Evolutionary conservation across 30 jellyfish, hydroid and myxozoan genomes (phyloP).

Genomic region (Catostylus mosaicus): DNA sequence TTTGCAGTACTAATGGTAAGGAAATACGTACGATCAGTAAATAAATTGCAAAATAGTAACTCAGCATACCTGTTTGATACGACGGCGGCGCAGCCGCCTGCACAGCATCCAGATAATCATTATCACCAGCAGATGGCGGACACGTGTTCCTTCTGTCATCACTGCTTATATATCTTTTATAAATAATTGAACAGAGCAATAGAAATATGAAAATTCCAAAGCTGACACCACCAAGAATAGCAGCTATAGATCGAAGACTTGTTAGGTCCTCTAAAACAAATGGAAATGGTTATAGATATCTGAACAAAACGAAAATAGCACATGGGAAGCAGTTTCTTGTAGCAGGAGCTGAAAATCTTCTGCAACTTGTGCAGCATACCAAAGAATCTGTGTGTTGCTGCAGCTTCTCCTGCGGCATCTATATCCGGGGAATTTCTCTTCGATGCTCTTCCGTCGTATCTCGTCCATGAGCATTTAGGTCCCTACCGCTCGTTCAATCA

Average conservation of each 20-base stretch:
- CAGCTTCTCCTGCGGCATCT: too few species aligned
- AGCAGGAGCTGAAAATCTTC: too few species aligned
- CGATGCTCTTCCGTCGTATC: too few species aligned
- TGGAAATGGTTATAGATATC: not conserved
- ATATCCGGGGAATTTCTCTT: too few species aligned
- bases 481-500: too few species aligned
- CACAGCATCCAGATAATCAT: slow-evolving; percentile 79
- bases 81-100: slow-evolving; percentile 99
- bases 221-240: slow-evolving; percentile 95
- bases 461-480: too few species aligned
- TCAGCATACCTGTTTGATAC: slow-evolving; percentile 76
- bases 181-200: slow-evolving; percentile 84
- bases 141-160: slow-evolving; percentile 45
- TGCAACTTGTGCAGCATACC: too few species aligned
- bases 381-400: too few species aligned
- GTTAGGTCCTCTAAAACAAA: slow-evolving; percentile 64
- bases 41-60: slow-evolving; percentile 8
- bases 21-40: slow-evolving; percentile 73
- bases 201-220: slow-evolving; percentile 87
- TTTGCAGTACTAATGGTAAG: too few species aligned
- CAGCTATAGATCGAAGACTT: slow-evolving; percentile 94
- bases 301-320: too few species aligned
- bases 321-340: too few species aligned
- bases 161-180: slow-evolving; percentile 66
- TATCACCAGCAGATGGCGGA: slow-evolving; percentile 45